Conservation (phyloP, 2,113 vertebrate genomes). For the Leptosomus discolor region DNA sequence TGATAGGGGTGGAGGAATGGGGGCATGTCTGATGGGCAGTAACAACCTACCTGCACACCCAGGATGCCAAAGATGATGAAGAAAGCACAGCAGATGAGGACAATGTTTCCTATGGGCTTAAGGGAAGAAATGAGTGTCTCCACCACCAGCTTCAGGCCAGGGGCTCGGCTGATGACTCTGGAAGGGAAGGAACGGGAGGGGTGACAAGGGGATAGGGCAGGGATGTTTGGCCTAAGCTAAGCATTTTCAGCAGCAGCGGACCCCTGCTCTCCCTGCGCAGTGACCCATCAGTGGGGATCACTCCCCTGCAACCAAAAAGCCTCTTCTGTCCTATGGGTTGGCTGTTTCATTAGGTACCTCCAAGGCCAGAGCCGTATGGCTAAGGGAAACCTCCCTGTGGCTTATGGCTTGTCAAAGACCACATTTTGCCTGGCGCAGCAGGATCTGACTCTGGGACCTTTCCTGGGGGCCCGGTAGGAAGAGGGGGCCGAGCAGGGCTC, state of each 20-base stretch:
- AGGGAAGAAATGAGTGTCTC: conserved; percentile 97
- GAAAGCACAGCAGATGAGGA: conserved; percentile 98
- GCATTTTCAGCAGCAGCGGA: neutral
- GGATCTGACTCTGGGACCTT: neutral
- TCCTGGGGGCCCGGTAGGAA: neutral
- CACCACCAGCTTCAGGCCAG: conserved; percentile 94
- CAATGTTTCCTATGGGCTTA: conserved; percentile 97
- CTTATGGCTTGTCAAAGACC: neutral
- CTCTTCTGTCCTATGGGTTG: neutral
- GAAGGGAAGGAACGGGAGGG: neutral
- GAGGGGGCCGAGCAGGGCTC: rapidly evolving
- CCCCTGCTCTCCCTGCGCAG: neutral
- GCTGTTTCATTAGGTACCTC: neutral
- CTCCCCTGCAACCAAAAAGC: neutral
- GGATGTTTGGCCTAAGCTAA: neutral
- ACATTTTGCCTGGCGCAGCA: neutral
- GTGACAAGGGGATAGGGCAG: neutral
- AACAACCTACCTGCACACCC: conserved; percentile 88
- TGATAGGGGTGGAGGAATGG: neutral
- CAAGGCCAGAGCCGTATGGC: neutral
- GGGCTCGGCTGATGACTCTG: conserved; percentile 95
- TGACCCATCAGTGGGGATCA: neutral
- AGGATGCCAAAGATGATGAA: conserved; percentile 99
- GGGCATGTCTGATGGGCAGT: neutral
- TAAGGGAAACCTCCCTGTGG: neutral